Evolutionary conservation across 2,888 invertebrate genomes (phyloP).

Genomic region (Miltochrista miniata): DNA sequence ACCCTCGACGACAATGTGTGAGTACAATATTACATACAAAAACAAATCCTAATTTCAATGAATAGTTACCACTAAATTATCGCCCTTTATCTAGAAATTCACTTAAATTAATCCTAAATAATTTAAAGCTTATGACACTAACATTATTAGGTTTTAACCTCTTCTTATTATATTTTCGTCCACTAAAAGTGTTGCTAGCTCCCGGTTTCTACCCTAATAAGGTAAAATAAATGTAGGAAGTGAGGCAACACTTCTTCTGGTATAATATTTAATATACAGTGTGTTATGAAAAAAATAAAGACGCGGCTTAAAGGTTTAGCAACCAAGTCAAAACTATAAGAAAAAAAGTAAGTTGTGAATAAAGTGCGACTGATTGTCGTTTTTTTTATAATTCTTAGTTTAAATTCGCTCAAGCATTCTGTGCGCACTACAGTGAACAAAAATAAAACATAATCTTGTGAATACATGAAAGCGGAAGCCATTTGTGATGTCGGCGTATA

Average conservation of each 20-base stretch:
- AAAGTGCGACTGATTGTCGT: constrained; percentile 6
- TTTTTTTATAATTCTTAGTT: constrained; percentile 6
- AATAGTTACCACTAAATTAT: constrained; percentile 19
- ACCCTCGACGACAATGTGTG: too few species aligned
- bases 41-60: constrained; percentile 25
- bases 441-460: constrained; percentile 18
- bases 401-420: constrained; percentile 15
- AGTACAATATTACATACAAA: constrained; percentile 7
- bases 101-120: constrained; percentile 4
- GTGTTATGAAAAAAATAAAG: too few species aligned
- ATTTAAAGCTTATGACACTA: constrained; percentile 26
- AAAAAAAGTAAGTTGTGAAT: constrained; percentile 35
- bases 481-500: constrained; percentile 73
- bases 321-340: too few species aligned
- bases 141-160: constrained; percentile 9
- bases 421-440: constrained; percentile 21
- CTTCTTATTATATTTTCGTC: not conserved
- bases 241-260: constrained; percentile 1
- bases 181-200: not conserved
- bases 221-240: not conserved
- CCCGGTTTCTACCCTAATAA: not conserved
- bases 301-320: too few species aligned
- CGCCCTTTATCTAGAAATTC: constrained; percentile 5
- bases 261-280: constrained; percentile 4
- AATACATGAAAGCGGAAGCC: constrained; percentile 23